These are phyloP conservation scores for Gerris lacustris DNA, from an alignment of 2,888 invertebrate genomes.

Conservation along the genomic window DNA sequence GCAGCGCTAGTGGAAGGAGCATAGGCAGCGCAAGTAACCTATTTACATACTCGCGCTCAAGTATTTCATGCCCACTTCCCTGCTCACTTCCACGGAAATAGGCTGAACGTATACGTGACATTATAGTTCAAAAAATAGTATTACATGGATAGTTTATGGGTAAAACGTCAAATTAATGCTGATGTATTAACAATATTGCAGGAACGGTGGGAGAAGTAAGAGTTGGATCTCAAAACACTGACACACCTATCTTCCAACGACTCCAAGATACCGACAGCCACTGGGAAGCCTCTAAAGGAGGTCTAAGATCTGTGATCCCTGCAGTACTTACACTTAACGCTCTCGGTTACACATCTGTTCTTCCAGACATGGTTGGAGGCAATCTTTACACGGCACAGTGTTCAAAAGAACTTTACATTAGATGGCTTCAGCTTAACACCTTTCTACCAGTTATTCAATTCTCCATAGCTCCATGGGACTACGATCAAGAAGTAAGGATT, in stretches of 20 bases:
- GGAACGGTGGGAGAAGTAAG: conserved; percentile 45
- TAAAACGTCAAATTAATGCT: too few species aligned
- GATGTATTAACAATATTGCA: not conserved
- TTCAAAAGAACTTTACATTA: conserved; percentile 53
- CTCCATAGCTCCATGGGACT: conserved; percentile 69
- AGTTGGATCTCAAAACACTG: conserved; percentile 57
- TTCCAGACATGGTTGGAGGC: conserved; percentile 71
- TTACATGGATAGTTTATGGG: too few species aligned
- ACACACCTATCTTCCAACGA: conserved; percentile 55
- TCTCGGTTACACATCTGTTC: conserved; percentile 55
- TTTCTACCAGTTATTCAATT: conserved; percentile 71
- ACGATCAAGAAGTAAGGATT: conserved; percentile 43
- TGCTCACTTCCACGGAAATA: too few species aligned
- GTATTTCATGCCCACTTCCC: too few species aligned
- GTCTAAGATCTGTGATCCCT: conserved; percentile 58
- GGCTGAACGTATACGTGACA: too few species aligned
- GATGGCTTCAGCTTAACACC: conserved; percentile 66
- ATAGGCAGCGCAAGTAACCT: too few species aligned
- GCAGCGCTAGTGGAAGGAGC: too few species aligned
- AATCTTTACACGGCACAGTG: conserved; percentile 48
- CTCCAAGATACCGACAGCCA: conserved; percentile 66
- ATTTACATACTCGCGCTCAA: too few species aligned
- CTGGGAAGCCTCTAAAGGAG: conserved; percentile 53
- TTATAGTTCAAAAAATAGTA: too few species aligned
- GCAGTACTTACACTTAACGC: conserved; percentile 52